Percentiles rank a stretch among this genome's conserved stretches.
Conservation (phyloP, 2,888 invertebrate species). For the Mamestra brassicae region DNA sequence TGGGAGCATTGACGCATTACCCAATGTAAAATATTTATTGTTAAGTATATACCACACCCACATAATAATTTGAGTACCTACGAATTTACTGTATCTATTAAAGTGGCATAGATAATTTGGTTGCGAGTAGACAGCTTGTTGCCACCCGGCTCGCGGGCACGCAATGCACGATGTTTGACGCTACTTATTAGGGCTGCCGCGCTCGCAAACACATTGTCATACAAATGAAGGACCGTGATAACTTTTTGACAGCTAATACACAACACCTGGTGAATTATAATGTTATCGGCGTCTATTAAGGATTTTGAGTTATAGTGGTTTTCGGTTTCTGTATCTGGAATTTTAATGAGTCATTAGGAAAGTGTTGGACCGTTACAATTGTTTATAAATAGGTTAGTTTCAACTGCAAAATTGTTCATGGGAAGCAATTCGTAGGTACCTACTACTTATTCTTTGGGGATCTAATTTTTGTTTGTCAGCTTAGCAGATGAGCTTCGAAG, state of each 20-base stretch:
- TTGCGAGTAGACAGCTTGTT: constrained; percentile 79
- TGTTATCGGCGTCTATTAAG: constrained; percentile 35
- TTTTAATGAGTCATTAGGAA: constrained; percentile 45
- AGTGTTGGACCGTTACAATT: background rate
- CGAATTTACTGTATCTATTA: constrained; percentile 71
- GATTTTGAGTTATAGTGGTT: constrained; percentile 42
- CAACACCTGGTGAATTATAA: constrained; percentile 58
- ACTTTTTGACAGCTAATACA: constrained; percentile 52
- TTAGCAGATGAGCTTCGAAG: no score
- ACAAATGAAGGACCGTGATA: constrained; percentile 44
- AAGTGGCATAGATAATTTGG: constrained; percentile 74
- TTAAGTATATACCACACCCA: constrained; percentile 65
- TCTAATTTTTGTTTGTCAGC: no score
- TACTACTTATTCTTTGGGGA: no score
- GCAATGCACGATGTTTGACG: constrained; percentile 60
- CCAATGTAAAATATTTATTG: constrained; percentile 68
- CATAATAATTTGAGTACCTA: constrained; percentile 62
- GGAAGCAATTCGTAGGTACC: background rate
- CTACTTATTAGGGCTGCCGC: constrained; percentile 58
- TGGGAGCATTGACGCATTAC: constrained; percentile 63
- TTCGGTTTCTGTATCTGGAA: constrained; percentile 36
- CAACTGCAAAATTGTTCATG: background rate
- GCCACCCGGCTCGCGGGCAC: constrained; percentile 74
- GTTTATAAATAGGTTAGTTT: constrained; percentile 8
- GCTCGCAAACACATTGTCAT: constrained; percentile 46